Evolutionary conservation across 2,113 vertebrate genomes (phyloP), one percentile per base, ranked within the genome.

Genomic region (Brachirus orientalis): DNA sequence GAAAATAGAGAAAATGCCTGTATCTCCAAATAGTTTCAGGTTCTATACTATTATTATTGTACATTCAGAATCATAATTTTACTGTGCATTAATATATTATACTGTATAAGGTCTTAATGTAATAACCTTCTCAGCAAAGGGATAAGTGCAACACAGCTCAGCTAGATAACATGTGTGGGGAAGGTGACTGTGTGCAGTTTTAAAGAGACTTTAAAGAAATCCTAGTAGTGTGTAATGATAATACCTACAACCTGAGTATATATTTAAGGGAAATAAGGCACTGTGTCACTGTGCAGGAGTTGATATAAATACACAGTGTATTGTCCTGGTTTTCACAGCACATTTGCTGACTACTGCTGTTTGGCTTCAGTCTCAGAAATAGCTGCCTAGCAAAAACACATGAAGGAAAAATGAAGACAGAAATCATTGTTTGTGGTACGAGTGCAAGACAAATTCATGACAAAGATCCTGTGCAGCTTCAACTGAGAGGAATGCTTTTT

Each of bases 121-220:
- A 38, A 69, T 50, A 56, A 54, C 46, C 47, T 64, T 53, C n/a
- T n/a, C 56, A 44, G 44, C n/a, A 10, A 3, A 10, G 20, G 53
- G 75, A 72, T 75, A 56, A 75, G 28, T 22, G 59, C 19, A 17
- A 3, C 19, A 28, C 35, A 46, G 67, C 64, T 69, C 12, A 36
- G 51, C 17, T 58, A n/a, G n/a, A n/a, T n/a, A 60, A 5, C n/a
- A 35, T 59, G n/a, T 54, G 20, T 43, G 19, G 28, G 6, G 28
- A 28, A 28, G 28, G 28, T 3, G 28, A 28, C 28, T 28, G 28
- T 28, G 28, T 28, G 28, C 28, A 28, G 28, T 28, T 28, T 28
- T 28, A 28, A 3, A 28, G 28, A n/a, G n/a, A n/a, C n/a, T n/a
- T n/a, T n/a, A n/a, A n/a, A n/a, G n/a, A n/a, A n/a, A n/a, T n/a